Evolutionary conservation across 2,797 vertebrate species (phyloP), one percentile per base, ranked within the genome.

Genomic region (Moxostoma hubbsi): DNA sequence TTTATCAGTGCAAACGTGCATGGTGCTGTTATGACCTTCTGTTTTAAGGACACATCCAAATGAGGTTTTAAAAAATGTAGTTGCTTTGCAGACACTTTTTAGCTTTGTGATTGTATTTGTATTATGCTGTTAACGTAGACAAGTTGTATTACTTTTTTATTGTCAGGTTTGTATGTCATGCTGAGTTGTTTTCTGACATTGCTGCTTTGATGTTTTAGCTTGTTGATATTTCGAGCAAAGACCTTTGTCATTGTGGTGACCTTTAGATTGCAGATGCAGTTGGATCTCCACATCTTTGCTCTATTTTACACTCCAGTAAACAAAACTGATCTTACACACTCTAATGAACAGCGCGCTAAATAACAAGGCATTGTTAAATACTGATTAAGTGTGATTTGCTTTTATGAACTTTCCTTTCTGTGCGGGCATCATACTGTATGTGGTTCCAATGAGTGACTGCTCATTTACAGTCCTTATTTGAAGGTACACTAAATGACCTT

Each of bases 161-260:
- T 64, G 78, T 82, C 73, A 75, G 81, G 36, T 77, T 54, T 70
- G 13, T 59, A 65, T 65, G 68, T 18, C 24, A 75, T 55, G 46
- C 51, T 70, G 76, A 69, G 36, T 36, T 36, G 36, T 36, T 36
- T 36, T 36, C 36, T 36, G 36, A 36, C 36, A 36, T 54, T 80
- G 54, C 18, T 79, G 75, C 36, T 73, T 73, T 82, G 86, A 87
- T 80, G 81, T 84, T 87, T 85, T 83, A 81, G 82, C 51, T 72
- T 85, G 84, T 85, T 88, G 87, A 87, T 36, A 88, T 90, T 91
- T 92, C 46, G 83, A 71, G 36, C 75, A 89, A 91, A 83, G 4
- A 53, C 67, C 84, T 90, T 90, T 91, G 92, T 92, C 90, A 92
- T 92, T 93, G 90, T 86, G 88, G 89, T 89, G 92, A 93, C 93